Evolutionary conservation across 2,113 vertebrate species (phyloP), one percentile per base, ranked within the genome.

Genomic region (Tonatia bakeri): DNA sequence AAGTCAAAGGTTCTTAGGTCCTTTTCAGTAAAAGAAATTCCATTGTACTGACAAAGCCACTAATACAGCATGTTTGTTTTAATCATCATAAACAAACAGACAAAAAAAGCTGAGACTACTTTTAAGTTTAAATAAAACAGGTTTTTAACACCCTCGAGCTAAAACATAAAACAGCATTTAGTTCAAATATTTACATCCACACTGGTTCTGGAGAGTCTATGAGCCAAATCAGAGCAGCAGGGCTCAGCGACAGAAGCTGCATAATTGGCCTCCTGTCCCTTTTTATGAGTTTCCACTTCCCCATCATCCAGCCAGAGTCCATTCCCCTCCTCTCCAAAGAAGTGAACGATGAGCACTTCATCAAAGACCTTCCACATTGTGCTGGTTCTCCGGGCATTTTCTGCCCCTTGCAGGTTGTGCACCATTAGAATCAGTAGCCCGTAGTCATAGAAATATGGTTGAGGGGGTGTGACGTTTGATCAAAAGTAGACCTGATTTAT

Each of bases 401-500:
- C 89, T 93, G 61, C 47, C 26, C 19, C 33, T 93, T 65, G 79
- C 59, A 80, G 15, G 61, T 89, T 92, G 40, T 40, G 83, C 31
- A 83, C 73, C 61, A 87, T 65, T 91, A 72, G 36, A 95, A 54
- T 84, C 77, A 83, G 28, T 52, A 93, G 56, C 14, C 70, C n/a
- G 56, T 22, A 59, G 52, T 89, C 45, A 65, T 4, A 67, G 65
- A 82, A 82, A 75, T 40, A 16, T 14, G 7, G 38, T 80, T 73
- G 87, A 88, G 33, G 61, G 26, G 93, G 82, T 75, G 24, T 52
- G 24, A 36, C 76, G 22, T 87, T 94, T 96, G 33, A 70, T 91
- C 83, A 90, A 47, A 93, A 91, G 16, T 82, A 36, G 38, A 65
- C 69, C n/a, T 86, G 91, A 97, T 94, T 95, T 96, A 79, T 72